Percentiles rank a stretch among this genome's conserved stretches.
Conservation (phyloP, 2,888 invertebrate genomes). For the Erebia epiphron region DNA sequence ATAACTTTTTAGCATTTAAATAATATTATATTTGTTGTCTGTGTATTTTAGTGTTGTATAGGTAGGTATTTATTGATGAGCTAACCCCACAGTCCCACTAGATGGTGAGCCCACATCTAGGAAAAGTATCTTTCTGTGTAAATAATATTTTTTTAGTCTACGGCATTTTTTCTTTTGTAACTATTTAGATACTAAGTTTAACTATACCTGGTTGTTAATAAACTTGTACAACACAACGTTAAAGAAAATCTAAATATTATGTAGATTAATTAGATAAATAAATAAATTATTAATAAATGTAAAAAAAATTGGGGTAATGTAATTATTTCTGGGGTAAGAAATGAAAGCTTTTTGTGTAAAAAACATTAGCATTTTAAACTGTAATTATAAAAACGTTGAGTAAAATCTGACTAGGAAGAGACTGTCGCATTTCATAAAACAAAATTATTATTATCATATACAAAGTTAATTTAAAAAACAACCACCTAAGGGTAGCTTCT, state of each 20-base stretch:
- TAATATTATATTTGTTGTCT: conserved; percentile 34
- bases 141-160: conserved; percentile 34
- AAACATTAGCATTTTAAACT: no score
- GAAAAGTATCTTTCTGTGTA: conserved; percentile 62
- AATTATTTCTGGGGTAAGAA: conserved; percentile 30
- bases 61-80: conserved; percentile 48
- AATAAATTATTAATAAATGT: conserved; percentile 17
- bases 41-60: conserved; percentile 34
- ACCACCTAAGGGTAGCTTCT: no score
- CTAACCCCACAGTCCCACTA: conserved; percentile 55
- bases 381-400: no score
- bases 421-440: not conserved
- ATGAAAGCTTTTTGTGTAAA: conserved; percentile 35
- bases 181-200: conserved; percentile 13
- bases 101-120: conserved; percentile 79
- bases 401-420: no score
- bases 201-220: conserved; percentile 37
- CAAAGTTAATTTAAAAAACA: no score
- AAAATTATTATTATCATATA: no score
- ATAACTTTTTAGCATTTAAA: conserved; percentile 19
- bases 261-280: conserved; percentile 24
- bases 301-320: not conserved
- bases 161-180: not conserved
- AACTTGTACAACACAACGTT: conserved; percentile 33
- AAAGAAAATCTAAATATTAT: conserved; percentile 28